phyloP scores from a whole-genome alignment of 2,113 vertebrate genomes.

The Myanophis thanlyinensis region DNA sequence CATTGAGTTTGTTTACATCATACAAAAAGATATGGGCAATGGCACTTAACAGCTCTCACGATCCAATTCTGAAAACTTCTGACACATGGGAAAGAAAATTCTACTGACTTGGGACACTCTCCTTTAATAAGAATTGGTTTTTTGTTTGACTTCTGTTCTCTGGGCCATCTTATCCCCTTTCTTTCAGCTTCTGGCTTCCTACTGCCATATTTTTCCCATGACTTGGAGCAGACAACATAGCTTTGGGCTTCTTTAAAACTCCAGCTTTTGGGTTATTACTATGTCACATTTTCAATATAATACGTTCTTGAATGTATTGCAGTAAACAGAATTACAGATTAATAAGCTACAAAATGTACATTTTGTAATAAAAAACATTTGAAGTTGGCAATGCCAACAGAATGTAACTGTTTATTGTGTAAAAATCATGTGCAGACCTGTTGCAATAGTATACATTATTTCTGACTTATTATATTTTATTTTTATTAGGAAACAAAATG shows the following conservation, averaged over 20 bases:
- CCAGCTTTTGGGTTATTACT: not conserved
- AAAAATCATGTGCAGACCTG: constrained; percentile 49
- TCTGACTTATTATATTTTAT: constrained; percentile 20
- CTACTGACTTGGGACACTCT: not conserved
- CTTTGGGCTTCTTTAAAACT: not conserved
- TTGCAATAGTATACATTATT: constrained; percentile 36
- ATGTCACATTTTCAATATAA: constrained; percentile 2
- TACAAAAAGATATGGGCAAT: not conserved
- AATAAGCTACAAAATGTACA: constrained; percentile 40
- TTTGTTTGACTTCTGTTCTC: not conserved
- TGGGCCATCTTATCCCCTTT: not conserved
- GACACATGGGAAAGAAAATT: not conserved
- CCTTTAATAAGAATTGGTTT: not conserved
- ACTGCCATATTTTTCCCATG: not conserved
- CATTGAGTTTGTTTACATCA: not conserved
- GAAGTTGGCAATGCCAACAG: constrained; percentile 44
- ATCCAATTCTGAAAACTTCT: not conserved
- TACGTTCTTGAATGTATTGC: constrained; percentile 46
- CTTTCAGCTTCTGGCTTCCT: not conserved
- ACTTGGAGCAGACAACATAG: not conserved
- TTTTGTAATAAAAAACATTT: constrained; percentile 37
- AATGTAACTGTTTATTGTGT: constrained; percentile 44
- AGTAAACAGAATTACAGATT: constrained; percentile 47
- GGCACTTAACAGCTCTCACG: not conserved
- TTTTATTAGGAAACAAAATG: constrained; percentile 38